Conservation (phyloP, 2,113 vertebrate genomes). For the Semicossyphus pulcher region DNA sequence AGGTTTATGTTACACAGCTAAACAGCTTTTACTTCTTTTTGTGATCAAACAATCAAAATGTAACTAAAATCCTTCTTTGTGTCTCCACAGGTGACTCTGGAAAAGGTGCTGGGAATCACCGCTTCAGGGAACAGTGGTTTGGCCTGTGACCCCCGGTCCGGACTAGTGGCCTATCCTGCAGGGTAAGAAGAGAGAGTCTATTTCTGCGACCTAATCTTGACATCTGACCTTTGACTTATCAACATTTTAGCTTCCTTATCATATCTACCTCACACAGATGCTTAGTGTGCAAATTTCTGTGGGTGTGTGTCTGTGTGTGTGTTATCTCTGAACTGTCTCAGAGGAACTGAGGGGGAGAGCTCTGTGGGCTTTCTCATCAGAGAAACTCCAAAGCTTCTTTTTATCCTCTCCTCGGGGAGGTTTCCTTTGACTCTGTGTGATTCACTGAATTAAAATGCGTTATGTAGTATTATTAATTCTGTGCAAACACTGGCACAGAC, state of each 20-base stretch:
- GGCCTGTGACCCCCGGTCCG: slow-evolving; percentile 91
- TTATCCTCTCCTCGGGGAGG: slow-evolving; percentile 22
- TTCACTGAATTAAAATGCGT: background rate
- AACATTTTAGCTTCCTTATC: slow-evolving; percentile 16
- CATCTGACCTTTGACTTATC: slow-evolving; percentile 52
- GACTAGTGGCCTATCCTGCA: slow-evolving; percentile 94
- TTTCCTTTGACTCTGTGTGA: slow-evolving; percentile 23
- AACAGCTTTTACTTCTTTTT: background rate
- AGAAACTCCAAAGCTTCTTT: slow-evolving; percentile 23
- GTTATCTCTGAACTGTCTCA: slow-evolving; percentile 44
- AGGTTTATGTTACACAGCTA: background rate
- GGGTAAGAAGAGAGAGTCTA: slow-evolving; percentile 83
- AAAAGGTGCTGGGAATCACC: slow-evolving; percentile 94
- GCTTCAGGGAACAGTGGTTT: slow-evolving; percentile 91
- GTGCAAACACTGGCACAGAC: slow-evolving; percentile 15
- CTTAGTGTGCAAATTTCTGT: slow-evolving; percentile 45
- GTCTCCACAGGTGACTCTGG: slow-evolving; percentile 88
- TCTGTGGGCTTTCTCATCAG: slow-evolving; percentile 32
- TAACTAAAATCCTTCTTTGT: background rate
- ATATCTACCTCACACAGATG: slow-evolving; percentile 17
- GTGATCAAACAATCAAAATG: background rate
- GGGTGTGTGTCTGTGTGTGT: background rate
- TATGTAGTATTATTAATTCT: slow-evolving; percentile 15
- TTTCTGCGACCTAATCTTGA: slow-evolving; percentile 1
- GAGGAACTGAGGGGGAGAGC: slow-evolving; percentile 8